phyloP scores from a whole-genome alignment of 2,113 vertebrate genomes.

The Oenanthe oenanthe region DNA sequence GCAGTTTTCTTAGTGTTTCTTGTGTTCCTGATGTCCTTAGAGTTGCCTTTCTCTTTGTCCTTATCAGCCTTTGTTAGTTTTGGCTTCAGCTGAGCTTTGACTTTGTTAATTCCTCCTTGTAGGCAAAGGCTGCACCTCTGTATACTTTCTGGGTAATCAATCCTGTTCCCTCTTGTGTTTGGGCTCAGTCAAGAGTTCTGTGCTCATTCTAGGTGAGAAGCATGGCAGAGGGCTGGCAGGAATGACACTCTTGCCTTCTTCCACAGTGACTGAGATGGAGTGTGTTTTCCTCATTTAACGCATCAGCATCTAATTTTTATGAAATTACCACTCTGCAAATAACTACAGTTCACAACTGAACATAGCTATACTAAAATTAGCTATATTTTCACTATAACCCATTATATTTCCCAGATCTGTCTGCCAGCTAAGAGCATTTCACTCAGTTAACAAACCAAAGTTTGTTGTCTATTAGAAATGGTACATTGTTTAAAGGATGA shows the following conservation, averaged over 20 bases:
- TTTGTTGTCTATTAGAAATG: not conserved
- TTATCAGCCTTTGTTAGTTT: not conserved
- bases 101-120: not conserved
- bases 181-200: not conserved
- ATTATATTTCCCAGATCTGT: not conserved
- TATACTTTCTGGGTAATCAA: not conserved
- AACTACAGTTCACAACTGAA: not conserved
- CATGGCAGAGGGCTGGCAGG: not conserved
- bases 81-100: not conserved
- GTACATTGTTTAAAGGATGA: not conserved
- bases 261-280: not conserved
- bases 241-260: not conserved
- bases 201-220: not conserved
- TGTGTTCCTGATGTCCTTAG: accelerated
- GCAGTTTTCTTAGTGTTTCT: not conserved
- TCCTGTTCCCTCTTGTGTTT: not conserved
- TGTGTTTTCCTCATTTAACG: not conserved
- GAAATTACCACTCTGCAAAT: not conserved
- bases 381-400: not conserved
- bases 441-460: not conserved
- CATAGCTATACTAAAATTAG: not conserved
- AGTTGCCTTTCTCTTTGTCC: not conserved
- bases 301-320: not conserved
- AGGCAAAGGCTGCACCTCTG: not conserved
- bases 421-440: not conserved